phyloP scores from a whole-genome alignment of 2,797 vertebrate species.

The Neosalanx taihuensis region DNA sequence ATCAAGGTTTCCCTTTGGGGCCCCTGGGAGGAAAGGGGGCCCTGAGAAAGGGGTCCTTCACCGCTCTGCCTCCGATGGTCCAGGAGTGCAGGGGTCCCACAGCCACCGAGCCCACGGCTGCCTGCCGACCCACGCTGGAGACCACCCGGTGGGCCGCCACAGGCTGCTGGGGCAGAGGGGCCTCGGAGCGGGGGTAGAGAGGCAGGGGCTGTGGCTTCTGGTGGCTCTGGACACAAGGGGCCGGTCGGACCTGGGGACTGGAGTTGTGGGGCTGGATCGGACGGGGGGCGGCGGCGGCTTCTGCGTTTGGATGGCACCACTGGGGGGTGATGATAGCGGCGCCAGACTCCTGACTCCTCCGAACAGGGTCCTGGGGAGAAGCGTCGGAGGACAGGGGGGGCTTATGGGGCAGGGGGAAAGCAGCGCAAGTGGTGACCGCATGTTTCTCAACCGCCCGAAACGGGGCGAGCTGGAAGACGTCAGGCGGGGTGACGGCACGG shows the following conservation, averaged over 20 bases:
- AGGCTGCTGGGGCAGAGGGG: constrained; percentile 69
- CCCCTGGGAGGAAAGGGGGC: constrained; percentile 83
- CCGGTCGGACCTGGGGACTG: background rate
- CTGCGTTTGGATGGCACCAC: constrained; percentile 14
- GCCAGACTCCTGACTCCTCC: constrained; percentile 73
- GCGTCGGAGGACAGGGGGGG: constrained; percentile 77
- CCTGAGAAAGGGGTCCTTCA: constrained; percentile 77
- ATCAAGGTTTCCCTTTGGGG: constrained; percentile 74
- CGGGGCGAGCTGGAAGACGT: constrained; percentile 85
- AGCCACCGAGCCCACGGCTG: constrained; percentile 82
- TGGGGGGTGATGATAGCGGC: constrained; percentile 43
- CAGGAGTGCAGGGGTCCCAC: constrained; percentile 80
- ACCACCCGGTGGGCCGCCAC: constrained; percentile 73
- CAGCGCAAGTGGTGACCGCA: constrained; percentile 71
- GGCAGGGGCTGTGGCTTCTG: constrained; percentile 9
- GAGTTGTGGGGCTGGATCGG: constrained; percentile 22
- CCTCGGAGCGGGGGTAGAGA: constrained; percentile 61
- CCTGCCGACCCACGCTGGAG: constrained; percentile 82
- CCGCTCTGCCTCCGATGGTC: constrained; percentile 63
- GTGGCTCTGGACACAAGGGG: constrained; percentile 5
- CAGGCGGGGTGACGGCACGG: constrained; percentile 48
- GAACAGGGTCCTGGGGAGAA: constrained; percentile 89
- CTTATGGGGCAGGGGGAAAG: constrained; percentile 67
- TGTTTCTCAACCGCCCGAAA: constrained; percentile 72
- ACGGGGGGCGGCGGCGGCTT: background rate